Evolutionary conservation across 2,888 invertebrate species (phyloP).

Genomic region (Mylabris sibirica): DNA sequence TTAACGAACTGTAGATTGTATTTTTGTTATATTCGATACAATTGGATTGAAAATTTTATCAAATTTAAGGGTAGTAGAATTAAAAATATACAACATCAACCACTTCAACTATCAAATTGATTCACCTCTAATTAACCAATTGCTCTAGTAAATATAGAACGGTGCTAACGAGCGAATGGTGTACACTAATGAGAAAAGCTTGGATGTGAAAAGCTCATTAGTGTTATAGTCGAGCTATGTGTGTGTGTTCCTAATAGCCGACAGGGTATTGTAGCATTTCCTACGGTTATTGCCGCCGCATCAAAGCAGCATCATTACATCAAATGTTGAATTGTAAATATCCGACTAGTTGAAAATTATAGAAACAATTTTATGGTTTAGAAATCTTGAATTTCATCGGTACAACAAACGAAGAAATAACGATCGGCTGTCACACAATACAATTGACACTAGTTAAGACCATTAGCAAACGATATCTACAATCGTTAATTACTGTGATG

Average conservation of each 20-base stretch:
- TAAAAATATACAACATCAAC: not conserved
- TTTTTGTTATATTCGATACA: not conserved
- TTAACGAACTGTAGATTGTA: conserved; percentile 6
- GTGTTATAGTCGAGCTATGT: conserved; percentile 52
- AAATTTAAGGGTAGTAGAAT: not conserved
- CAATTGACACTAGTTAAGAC: conserved; percentile 41
- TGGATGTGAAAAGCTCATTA: conserved; percentile 60
- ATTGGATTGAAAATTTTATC: not conserved
- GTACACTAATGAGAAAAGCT: conserved; percentile 61
- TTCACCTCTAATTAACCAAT: not conserved
- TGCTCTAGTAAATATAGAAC: conserved; percentile 38
- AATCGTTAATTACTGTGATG: conserved; percentile 33
- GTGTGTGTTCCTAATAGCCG: conserved; percentile 41
- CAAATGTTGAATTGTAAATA: conserved; percentile 12
- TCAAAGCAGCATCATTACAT: conserved; percentile 42
- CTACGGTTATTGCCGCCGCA: conserved; percentile 51
- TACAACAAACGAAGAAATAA: not conserved
- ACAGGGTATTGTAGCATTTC: conserved; percentile 47
- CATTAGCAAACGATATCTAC: conserved; percentile 35
- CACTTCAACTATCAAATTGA: not conserved
- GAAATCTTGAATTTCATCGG: not conserved
- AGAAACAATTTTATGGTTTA: not conserved
- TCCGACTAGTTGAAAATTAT: not conserved
- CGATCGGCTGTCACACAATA: conserved; percentile 22
- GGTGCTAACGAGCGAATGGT: conserved; percentile 57